Conservation (phyloP, 2,888 invertebrate species). For the Lampropteryx suffumata region DNA sequence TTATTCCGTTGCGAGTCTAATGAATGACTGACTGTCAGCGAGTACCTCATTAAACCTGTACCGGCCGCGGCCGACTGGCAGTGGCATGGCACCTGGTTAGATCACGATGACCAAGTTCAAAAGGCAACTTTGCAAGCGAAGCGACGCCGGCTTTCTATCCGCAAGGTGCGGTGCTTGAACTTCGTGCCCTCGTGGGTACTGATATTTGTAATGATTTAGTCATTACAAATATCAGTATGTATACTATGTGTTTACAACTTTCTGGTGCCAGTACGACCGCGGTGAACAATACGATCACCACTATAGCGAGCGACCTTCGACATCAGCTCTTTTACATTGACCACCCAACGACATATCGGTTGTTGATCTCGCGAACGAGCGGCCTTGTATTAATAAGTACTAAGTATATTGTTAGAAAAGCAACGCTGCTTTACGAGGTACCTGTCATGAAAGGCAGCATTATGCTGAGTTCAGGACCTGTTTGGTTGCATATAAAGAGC, state of each 20-base stretch:
- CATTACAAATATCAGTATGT: too few species aligned
- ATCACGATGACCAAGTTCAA: conserved; percentile 20
- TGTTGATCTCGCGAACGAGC: too few species aligned
- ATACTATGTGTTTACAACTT: conserved; percentile 13
- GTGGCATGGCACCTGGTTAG: conserved; percentile 16
- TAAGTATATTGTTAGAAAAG: too few species aligned
- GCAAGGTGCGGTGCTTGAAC: conserved; percentile 23
- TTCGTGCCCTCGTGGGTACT: conserved; percentile 22
- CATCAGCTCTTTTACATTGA: too few species aligned
- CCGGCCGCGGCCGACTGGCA: conserved; percentile 3
- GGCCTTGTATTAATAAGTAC: too few species aligned
- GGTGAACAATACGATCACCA: too few species aligned
- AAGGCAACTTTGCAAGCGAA: conserved; percentile 13
- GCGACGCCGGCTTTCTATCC: conserved; percentile 18
- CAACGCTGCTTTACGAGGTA: too few species aligned
- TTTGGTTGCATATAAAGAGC: too few species aligned
- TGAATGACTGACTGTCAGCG: conserved; percentile 8
- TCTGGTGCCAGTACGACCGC: not conserved
- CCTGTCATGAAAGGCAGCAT: too few species aligned
- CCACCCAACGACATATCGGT: too few species aligned
- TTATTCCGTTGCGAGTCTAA: not conserved
- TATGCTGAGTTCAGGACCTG: too few species aligned
- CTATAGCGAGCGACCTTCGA: too few species aligned
- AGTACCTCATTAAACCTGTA: conserved; percentile 19
- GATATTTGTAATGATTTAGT: conserved; percentile 18